Conservation (phyloP, 2,113 vertebrate species). For the Nestor notabilis region DNA sequence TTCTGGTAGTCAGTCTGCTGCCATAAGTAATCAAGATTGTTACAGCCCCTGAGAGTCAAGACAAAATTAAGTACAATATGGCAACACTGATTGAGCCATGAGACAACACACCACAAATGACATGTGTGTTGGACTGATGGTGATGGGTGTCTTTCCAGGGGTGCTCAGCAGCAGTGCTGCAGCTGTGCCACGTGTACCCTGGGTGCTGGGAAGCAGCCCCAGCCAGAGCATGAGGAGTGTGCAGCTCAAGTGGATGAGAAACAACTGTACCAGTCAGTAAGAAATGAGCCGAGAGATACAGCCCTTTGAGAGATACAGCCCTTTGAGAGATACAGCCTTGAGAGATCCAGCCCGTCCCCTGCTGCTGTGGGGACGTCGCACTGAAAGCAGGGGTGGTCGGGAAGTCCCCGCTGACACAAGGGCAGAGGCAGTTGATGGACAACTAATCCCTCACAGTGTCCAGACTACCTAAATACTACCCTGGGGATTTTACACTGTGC, state of each 20-base stretch:
- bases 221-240: neutral
- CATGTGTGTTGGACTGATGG: neutral
- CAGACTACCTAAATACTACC: neutral
- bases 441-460: neutral
- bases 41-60: neutral
- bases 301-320: too few relatives aligned
- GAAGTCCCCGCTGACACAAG: neutral
- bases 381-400: neutral
- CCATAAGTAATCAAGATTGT: too few relatives aligned
- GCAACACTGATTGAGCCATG: neutral
- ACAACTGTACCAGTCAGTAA: too few relatives aligned
- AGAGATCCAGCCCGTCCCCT: fast-evolving
- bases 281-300: too few relatives aligned
- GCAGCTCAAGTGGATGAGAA: too few relatives aligned
- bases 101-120: fast-evolving
- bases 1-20: neutral
- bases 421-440: neutral
- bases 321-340: too few relatives aligned
- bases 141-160: fast-evolving
- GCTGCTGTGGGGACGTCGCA: neutral
- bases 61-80: neutral
- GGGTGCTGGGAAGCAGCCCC: fast-evolving
- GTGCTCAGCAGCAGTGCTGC: fast-evolving
- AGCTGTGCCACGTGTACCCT: neutral
- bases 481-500: neutral